Base-by-base conservation (phyloP, 2,797 vertebrate genomes). In the Okamejei kenojei region DNA sequence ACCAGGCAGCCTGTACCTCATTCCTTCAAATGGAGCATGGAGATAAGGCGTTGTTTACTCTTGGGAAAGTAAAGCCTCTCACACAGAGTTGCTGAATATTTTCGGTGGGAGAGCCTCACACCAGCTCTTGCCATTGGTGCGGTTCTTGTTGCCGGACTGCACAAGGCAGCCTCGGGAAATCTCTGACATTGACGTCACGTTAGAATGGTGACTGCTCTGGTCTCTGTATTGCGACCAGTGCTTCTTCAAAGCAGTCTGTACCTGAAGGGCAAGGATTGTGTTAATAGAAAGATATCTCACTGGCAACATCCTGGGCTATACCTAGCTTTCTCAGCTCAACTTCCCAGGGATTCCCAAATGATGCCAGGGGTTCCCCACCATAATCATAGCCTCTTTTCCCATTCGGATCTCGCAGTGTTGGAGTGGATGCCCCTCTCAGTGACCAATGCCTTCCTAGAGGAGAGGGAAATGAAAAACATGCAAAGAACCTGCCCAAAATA, bases 221-320 rank as follows among this genome's bases (percentile, higher is more conserved):
- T 29, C 90, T 38, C 54, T 92, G 35, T 92, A 76, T 26, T 92
- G 38, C 8, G 26, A 54, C 90, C 90, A 92, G 2, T 92, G 90
- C 45, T 71, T 92, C 45, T 74, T 45, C 10, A 92, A 45, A 0
- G 23, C 90, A 92, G 1, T 10, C n/a, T 92, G 90, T 71, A 92
- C 90, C 90, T 92, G 35, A 76, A 76, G 38, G 45, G 15, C 29
- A 58, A 76, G 21, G 0, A 10, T 29, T 13, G 35, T 7, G 90
- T 74, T 76, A 54, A 2, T 58, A 0, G 21, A 71, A 38, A 21
- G 9, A 13, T 11, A 73, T 38, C 65, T 73, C 35, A 90, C 32
- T 23, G 65, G 35, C 63, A 23, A 73, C 65, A 73, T 10, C 68
- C 23, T 5, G 0, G 17, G 32, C n/a, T 9, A 23, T 90, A 4